phyloP scores from a whole-genome alignment of 2,797 vertebrate species.

The Siniperca undulata region DNA sequence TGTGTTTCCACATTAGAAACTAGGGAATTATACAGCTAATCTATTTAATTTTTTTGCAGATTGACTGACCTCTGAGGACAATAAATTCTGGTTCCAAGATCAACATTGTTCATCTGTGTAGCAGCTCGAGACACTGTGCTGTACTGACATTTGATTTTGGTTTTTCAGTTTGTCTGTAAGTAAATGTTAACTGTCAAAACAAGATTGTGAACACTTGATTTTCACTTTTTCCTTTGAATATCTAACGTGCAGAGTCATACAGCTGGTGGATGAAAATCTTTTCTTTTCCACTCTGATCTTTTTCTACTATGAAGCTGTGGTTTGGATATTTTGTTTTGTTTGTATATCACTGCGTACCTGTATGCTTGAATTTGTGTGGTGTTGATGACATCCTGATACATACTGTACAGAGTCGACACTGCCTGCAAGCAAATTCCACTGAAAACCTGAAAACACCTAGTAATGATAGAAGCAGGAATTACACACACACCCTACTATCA shows the following conservation, averaged over 20 bases:
- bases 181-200: neutral
- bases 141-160: neutral
- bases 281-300: neutral
- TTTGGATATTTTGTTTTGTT: neutral
- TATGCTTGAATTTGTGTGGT: neutral
- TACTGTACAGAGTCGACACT: neutral
- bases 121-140: too few relatives aligned
- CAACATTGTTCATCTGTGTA: neutral
- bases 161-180: neutral
- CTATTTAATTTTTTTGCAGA: neutral
- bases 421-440: conserved; percentile 19
- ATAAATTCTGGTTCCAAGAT: neutral
- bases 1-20: neutral
- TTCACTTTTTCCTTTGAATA: neutral
- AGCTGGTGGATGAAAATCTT: neutral
- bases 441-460: conserved; percentile 14
- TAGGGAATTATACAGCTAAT: neutral
- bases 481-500: conserved; percentile 21
- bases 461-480: conserved; percentile 16
- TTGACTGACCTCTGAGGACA: neutral
- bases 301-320: neutral
- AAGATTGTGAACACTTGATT: neutral
- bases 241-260: neutral
- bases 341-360: neutral
- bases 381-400: neutral